These are phyloP conservation scores for Crotalus adamanteus DNA, from an alignment of 2,797 vertebrate genomes.

Conservation along the genomic window DNA sequence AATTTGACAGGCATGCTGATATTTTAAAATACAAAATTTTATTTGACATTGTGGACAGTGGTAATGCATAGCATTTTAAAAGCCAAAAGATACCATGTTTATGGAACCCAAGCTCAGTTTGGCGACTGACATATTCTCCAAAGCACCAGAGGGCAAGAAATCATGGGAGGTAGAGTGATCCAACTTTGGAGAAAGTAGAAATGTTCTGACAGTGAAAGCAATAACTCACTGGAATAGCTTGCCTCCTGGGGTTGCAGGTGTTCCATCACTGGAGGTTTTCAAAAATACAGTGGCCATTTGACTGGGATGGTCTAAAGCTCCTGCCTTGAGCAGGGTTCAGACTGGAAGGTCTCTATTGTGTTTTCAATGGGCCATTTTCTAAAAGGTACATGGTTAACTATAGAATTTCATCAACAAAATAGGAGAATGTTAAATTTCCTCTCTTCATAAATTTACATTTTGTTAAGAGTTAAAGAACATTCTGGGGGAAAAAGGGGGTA, in stretches of 20 bases:
- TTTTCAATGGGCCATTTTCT: background rate
- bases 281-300: background rate
- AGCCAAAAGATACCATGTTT: background rate
- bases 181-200: background rate
- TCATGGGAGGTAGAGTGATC: background rate
- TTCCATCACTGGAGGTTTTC: background rate
- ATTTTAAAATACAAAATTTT: background rate
- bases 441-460: too few species aligned
- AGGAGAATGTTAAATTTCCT: background rate
- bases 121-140: background rate
- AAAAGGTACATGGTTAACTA: background rate
- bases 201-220: background rate
- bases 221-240: background rate
- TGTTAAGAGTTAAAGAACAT: background rate
- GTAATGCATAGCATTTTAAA: background rate
- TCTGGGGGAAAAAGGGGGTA: background rate
- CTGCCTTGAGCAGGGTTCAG: background rate
- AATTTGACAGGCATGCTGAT: background rate
- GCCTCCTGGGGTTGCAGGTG: background rate
- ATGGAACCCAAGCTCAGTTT: background rate
- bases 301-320: background rate
- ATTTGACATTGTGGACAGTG: background rate
- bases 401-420: background rate
- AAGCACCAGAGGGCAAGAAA: background rate
- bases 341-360: background rate